Evolutionary conservation across 2,113 vertebrate genomes (phyloP), one percentile per base, ranked within the genome.

Genomic region (Prochilodus magdalenae): DNA sequence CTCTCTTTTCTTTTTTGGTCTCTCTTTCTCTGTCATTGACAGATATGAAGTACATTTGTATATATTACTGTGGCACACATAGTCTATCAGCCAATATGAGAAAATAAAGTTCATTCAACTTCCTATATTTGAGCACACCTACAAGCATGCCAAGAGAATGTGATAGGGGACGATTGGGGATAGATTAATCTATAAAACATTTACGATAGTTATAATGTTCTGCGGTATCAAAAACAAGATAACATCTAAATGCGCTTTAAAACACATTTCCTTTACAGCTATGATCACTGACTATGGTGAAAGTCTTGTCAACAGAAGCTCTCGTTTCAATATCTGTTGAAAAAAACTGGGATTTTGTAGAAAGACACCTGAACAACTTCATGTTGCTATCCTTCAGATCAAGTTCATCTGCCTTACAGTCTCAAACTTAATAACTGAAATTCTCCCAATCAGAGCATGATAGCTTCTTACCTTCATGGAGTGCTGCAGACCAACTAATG

Each of bases 381-480:
- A 60, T 29, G 10, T 62, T 20, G 11, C 36, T 47, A 62, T 62
- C 24, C 18, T 30, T 66, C 20, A 13, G 5, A 10, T n/a, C n/a
- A 49, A 66, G 8, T 70, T 18, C 1, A 24, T 59, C 15, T 29
- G 18, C 63, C 5, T 27, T 20, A 55, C 20, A 71, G 15, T 14
- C 16, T 44, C 5, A 44, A 44, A 10, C 30, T 66, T 51, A 5
- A 7, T 51, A 66, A 65, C 18, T 53, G 11, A 12, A 60, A 26
- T 77, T 15, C 53, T 22, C 53, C 22, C 22, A 6, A 22, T 22
- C 18, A 57, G 20, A 33, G 22, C 12, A 13, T 12, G n/a, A 16
- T 30, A 18, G 16, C n/a, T 49, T 75, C 59, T 84, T 82, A 90
- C 88, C 89, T 84, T 88, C 86, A 66, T 85, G 85, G 22, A 89